A percentile compares a stretch with the other conserved stretches of the same genome.
These are phyloP conservation scores for Genyomyrus donnyi DNA, from an alignment of 2,113 vertebrate species.

Conservation along the genomic window DNA sequence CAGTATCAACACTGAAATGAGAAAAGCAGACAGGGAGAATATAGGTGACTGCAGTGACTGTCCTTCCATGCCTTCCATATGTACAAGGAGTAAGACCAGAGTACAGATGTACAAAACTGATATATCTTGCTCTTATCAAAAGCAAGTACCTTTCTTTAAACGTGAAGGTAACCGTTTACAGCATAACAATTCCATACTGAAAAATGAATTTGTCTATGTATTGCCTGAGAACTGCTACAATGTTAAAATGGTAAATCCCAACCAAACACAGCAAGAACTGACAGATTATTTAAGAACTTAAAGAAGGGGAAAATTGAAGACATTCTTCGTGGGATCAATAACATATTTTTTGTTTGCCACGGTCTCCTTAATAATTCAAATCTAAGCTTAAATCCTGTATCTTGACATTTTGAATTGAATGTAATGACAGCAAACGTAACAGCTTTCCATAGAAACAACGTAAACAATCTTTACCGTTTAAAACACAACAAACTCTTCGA, in stretches of 20 bases:
- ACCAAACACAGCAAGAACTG: slow-evolving; percentile 4
- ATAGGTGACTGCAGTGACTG: background rate
- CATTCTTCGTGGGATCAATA: background rate
- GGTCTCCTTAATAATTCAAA: background rate
- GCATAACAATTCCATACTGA: background rate
- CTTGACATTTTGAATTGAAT: background rate
- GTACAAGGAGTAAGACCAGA: slow-evolving; percentile 6
- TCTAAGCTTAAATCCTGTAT: background rate
- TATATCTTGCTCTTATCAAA: background rate
- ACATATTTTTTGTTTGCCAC: background rate
- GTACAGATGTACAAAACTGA: slow-evolving; percentile 4
- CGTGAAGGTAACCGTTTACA: background rate
- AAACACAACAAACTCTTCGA: too few species aligned
- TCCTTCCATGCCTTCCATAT: background rate
- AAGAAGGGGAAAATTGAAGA: background rate
- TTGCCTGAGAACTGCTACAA: slow-evolving; percentile 4
- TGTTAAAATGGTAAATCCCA: background rate
- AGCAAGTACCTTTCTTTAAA: background rate
- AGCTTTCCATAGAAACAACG: too few species aligned
- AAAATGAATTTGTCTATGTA: background rate
- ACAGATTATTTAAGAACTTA: background rate
- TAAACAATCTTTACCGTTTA: too few species aligned
- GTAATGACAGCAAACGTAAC: too few species aligned
- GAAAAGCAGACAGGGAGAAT: slow-evolving; percentile 3
- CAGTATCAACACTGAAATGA: slow-evolving; percentile 6